Evolutionary conservation across 1,140 invertebrate genomes (phyloP), one percentile per base, ranked within the genome.

Genomic region (Procambarus clarkii): DNA sequence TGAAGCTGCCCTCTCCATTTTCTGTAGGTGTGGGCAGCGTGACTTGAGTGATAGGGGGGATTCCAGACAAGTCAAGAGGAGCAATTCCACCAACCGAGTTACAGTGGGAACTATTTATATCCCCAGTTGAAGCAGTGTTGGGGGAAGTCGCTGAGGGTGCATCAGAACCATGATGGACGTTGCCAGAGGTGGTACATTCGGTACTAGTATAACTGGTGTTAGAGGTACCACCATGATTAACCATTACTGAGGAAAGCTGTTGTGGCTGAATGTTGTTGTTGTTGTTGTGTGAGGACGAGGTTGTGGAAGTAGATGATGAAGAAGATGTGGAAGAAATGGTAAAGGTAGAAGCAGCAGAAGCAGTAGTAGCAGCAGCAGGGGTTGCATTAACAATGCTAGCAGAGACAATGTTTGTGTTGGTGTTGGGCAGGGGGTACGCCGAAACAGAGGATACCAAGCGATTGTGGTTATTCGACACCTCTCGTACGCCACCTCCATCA

Each of bases 1-100:
- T 91, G 88, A 91, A 91, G 85, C 82, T 85, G 48, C 88, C 82
- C 76, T 91, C 88, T 79, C 88, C 88, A 91, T 91, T 91, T 78
- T 91, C 88, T 50, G 88, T 91, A 11, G 88, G 88, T 78, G 88
- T 91, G 54, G 88, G 88, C 71, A 91, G 82, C 21, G 88, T 91
- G 76, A 91, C 88, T 44, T 91, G 88, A 44, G 88, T 91, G 45
- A 86, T 85, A 54, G 88, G 88, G 54, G 88, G 82, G 4, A 91
- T 91, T 34, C 54, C 77, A 34, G 88, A 91, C 44, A 91, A 74
- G 69, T 91, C 88, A 86, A 91, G 88, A 1, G 88, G 88, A 64
- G 82, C 58, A 48, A 86, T 64, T 21, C 88, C 88, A 24, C 88
- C 88, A 64, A 79, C 44, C 9, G 82, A 84, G 76, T 91, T 74